A percentile compares a stretch with the other conserved stretches of the same genome.
phyloP scores from a whole-genome alignment of 2,113 vertebrate species.

The Oplegnathus fasciatus region DNA sequence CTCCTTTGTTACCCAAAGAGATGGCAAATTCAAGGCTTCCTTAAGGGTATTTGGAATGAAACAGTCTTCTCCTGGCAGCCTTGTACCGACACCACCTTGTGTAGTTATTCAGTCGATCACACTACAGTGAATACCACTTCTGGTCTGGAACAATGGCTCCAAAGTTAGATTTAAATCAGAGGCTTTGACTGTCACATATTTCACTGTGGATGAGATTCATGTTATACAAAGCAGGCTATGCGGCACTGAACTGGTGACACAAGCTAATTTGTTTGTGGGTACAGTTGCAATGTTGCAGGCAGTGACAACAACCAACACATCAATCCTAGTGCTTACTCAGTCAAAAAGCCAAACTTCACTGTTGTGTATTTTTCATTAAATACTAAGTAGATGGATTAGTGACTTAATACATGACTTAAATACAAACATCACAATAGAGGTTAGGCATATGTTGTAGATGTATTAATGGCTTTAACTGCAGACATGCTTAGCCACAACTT shows the following conservation, averaged over 20 bases:
- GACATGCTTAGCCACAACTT: neutral
- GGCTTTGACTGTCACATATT: neutral
- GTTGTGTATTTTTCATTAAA: no score
- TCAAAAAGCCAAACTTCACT: neutral
- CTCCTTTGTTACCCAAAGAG: neutral
- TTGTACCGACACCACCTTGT: neutral
- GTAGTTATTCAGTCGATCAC: neutral
- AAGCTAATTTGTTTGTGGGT: slow-evolving; percentile 24
- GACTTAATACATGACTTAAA: neutral
- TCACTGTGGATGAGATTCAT: slow-evolving; percentile 21
- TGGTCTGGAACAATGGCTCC: neutral
- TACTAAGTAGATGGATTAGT: neutral
- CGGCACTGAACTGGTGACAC: slow-evolving; percentile 1
- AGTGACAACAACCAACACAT: neutral
- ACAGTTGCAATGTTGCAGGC: neutral
- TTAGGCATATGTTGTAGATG: no score
- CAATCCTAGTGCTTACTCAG: neutral
- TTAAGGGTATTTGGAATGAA: neutral
- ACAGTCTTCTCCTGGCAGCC: neutral
- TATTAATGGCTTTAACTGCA: neutral
- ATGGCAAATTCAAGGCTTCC: neutral
- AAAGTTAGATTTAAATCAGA: slow-evolving; percentile 25
- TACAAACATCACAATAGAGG: neutral
- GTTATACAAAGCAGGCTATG: slow-evolving; percentile 33
- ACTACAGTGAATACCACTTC: neutral